Percentiles rank a stretch among this genome's conserved stretches.
phyloP scores from a whole-genome alignment of 2,888 invertebrate species.

The Idaea straminata region DNA sequence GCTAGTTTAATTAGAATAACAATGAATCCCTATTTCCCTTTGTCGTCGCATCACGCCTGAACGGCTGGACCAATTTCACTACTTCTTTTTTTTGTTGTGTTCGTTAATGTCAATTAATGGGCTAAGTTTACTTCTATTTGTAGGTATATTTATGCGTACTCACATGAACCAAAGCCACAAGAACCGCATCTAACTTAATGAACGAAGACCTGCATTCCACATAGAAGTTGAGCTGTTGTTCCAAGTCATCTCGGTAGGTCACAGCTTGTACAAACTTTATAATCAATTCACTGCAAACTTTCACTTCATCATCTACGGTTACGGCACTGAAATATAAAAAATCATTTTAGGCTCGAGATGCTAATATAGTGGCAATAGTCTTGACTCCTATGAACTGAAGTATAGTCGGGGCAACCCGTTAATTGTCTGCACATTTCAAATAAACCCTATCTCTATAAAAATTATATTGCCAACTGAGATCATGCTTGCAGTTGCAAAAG shows the following conservation, averaged over 20 bases:
- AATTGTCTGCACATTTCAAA: no score
- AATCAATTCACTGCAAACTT: conserved; percentile 91
- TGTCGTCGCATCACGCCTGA: no score
- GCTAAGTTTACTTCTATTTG: no score
- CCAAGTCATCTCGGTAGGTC: conserved; percentile 91
- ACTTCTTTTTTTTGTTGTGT: no score
- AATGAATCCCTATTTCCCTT: no score
- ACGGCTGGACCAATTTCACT: no score
- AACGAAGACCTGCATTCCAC: conserved; percentile 95
- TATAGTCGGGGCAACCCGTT: no score
- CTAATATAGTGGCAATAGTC: not conserved
- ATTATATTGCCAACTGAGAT: no score
- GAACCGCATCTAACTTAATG: conserved; percentile 93
- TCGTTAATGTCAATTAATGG: no score
- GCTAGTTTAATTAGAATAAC: no score
- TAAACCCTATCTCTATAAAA: no score
- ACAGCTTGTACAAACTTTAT: conserved; percentile 90
- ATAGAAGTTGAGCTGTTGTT: conserved; percentile 95
- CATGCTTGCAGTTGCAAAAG: no score
- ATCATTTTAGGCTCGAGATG: not conserved
- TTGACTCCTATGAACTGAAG: not conserved
- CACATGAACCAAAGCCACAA: conserved; percentile 92
- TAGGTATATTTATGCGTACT: conserved; percentile 29
- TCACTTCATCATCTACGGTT: conserved; percentile 94
- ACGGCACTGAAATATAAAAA: conserved; percentile 83